Evolutionary conservation across 2,113 vertebrate species (phyloP), one percentile per base, ranked within the genome.

Genomic region (Dipodomys spectabilis): DNA sequence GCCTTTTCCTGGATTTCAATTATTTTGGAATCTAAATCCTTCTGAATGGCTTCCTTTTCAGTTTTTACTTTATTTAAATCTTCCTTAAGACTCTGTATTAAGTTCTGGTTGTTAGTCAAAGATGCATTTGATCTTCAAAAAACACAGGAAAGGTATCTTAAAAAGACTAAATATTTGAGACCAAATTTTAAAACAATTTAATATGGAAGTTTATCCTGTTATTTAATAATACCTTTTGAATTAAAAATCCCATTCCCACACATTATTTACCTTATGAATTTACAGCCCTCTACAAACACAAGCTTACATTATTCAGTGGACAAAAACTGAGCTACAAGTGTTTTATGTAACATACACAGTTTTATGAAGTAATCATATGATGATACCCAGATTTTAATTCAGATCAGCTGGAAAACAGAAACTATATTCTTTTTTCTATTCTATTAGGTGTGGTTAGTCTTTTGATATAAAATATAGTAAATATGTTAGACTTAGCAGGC

Each of bases 1-100:
- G 97, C 69, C 97, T 99, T 99, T 84, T 99, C 99, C 96, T 98
- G 99, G 86, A 99, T 98, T 62, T 99, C 99, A 65, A 98, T 96
- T 78, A 97, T 98, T 98, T 99, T 99, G 60, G 96, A 95, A 35
- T 99, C 98, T 27, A 99, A 16, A 1, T 99, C 99, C 84, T 98
- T 99, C 96, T 98, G 99, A n/a, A 99, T 96, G 5, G 7, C 69
- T 91, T 99, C 99, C 89, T 98, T 99, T 74, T 99, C 99, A 0
- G 97, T 96, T 20, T 96, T 98, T 82, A 98, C 75, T 97, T 99
- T 99, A 91, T 91, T 97, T 62, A 99, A 90, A 95, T 97, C 98
- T 82, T 99, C 99, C 94, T 98, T 99, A 82, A 99, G 96, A 95
- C 91, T 98, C 91, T 99, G 99, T 45, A 99, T 96, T 95, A 99